Evolutionary conservation across 2,113 vertebrate genomes (phyloP).

Genomic region (Globicephala melas): DNA sequence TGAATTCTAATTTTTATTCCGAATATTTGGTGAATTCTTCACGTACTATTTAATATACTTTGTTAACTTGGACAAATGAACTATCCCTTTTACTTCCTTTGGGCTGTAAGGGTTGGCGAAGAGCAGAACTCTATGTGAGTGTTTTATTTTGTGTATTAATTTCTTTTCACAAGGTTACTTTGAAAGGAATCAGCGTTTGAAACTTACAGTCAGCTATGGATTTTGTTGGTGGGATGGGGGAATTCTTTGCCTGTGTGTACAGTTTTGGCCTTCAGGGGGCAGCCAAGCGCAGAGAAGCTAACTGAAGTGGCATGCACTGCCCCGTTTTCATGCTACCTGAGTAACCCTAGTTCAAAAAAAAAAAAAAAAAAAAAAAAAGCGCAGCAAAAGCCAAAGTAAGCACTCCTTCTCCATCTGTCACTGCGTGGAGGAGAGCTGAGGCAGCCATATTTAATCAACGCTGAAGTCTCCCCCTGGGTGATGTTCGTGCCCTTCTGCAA

Average conservation of each 20-base stretch:
- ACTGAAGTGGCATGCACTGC: background rate
- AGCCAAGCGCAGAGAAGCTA: slow-evolving; percentile 73
- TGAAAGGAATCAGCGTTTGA: background rate
- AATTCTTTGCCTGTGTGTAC: slow-evolving; percentile 36
- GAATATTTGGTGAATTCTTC: background rate
- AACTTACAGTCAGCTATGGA: background rate
- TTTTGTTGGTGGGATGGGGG: background rate
- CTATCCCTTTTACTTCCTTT: background rate
- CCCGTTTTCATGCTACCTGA: slow-evolving; percentile 62
- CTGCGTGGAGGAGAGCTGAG: slow-evolving; percentile 61
- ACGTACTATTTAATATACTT: background rate
- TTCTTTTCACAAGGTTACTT: slow-evolving; percentile 1
- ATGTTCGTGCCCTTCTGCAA: slow-evolving; percentile 69
- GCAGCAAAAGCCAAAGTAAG: slow-evolving; percentile 62
- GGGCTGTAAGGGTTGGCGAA: background rate
- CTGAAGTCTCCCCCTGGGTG: slow-evolving; percentile 70
- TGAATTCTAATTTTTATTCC: background rate
- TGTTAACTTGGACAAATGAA: background rate
- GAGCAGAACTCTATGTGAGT: background rate
- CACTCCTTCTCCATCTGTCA: slow-evolving; percentile 64
- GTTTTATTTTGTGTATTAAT: background rate
- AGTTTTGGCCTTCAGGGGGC: slow-evolving; percentile 81
- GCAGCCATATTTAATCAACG: slow-evolving; percentile 76
- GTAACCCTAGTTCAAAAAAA: slow-evolving; percentile 64
- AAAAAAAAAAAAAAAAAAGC: background rate